Conservation (phyloP, 2,888 invertebrate species). For the Cryptus viduatorius region DNA sequence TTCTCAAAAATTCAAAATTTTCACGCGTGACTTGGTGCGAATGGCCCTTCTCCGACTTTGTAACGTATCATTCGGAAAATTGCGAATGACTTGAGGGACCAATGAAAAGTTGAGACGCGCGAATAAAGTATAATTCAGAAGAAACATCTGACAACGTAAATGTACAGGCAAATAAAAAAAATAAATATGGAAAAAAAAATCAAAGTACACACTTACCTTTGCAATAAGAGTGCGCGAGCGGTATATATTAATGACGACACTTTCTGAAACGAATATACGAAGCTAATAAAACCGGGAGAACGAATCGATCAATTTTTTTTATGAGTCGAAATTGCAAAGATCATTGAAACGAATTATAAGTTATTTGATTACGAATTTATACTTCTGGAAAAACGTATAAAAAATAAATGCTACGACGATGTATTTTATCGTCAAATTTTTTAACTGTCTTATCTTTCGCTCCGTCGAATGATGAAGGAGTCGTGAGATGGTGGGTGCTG, state of each 20-base stretch:
- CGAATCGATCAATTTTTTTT: neutral
- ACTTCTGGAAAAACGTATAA: no score
- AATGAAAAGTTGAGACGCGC: neutral
- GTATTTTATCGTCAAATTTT: no score
- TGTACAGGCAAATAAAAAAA: neutral
- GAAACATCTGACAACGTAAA: neutral
- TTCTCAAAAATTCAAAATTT: neutral
- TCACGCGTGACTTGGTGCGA: neutral
- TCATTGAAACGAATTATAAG: no score
- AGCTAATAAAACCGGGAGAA: neutral
- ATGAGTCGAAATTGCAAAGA: neutral
- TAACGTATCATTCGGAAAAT: neutral
- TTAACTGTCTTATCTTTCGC: no score
- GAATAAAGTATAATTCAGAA: slow-evolving; percentile 9
- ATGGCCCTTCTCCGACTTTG: neutral
- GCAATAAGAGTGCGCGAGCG: slow-evolving; percentile 39
- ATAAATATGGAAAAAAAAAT: slow-evolving; percentile 36
- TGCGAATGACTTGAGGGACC: neutral
- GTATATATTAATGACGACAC: slow-evolving; percentile 41
- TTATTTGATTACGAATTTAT: no score
- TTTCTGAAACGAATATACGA: slow-evolving; percentile 31
- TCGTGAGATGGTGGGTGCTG: neutral
- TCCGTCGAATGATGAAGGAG: neutral
- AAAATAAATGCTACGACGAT: no score
- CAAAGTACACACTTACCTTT: slow-evolving; percentile 60